A percentile compares a stretch with the other conserved stretches of the same genome.
These are phyloP conservation scores for Notolabrus celidotus DNA, from an alignment of 2,797 vertebrate genomes.

Conservation along the genomic window DNA sequence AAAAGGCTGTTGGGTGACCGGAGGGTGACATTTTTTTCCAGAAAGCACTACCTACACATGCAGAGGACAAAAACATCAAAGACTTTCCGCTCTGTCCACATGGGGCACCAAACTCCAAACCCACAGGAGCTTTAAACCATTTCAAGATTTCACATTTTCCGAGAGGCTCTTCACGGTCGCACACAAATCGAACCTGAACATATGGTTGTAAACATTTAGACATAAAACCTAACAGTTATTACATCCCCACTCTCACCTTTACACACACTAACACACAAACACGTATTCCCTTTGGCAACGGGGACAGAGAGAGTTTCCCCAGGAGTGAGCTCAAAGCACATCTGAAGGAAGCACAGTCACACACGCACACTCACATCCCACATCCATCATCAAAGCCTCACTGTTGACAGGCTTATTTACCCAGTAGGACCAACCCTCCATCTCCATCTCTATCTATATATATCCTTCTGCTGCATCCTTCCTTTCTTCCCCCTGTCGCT, in stretches of 20 bases:
- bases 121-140: no score
- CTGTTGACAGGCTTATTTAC: slow-evolving; percentile 68
- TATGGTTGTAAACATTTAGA: slow-evolving; percentile 2
- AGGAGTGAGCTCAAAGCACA: slow-evolving; percentile 43
- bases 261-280: slow-evolving; percentile 1
- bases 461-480: slow-evolving; percentile 45
- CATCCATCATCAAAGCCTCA: slow-evolving; percentile 67
- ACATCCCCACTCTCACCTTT: not conserved
- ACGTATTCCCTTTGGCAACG: slow-evolving; percentile 11
- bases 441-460: slow-evolving; percentile 26
- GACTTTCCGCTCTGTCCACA: no score
- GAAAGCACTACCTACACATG: no score
- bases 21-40: no score
- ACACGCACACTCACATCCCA: slow-evolving; percentile 13
- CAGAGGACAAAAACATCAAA: no score
- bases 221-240: not conserved
- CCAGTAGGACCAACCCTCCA: slow-evolving; percentile 60
- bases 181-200: not conserved
- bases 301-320: slow-evolving; percentile 39
- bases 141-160: slow-evolving; percentile 17
- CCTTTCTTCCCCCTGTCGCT: slow-evolving; percentile 30
- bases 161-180: not conserved
- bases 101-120: no score
- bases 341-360: slow-evolving; percentile 34
- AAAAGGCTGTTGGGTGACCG: no score